Base-by-base conservation (phyloP, 2,888 invertebrate genomes). In the Meandrusa payeni region DNA sequence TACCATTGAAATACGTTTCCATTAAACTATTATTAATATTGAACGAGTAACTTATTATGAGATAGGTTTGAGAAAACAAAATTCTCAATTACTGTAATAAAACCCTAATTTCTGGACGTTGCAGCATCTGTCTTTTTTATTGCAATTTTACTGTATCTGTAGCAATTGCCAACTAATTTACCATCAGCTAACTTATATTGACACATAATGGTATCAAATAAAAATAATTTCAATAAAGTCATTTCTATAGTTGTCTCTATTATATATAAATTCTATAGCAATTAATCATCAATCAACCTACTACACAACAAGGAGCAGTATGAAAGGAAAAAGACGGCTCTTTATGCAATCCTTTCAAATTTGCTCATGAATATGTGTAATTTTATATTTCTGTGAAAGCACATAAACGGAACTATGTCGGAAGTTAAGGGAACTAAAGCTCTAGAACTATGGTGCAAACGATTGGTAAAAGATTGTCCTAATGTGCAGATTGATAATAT, bases 401-500 rank as follows among this genome's bases (percentile, higher is more conserved):
- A 29, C 59, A 56, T 51, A 50, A 38, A 41, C 45, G 27, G 22
- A 50, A 78, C 61, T 65, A 95, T 95, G 95, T 91, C 93, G 53
- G 96, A 95, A 85, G 90, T 93, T 66, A 91, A 93, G 65, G 96
- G 96, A 54, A 95, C 97, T 64, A 96, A 95, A 88, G 97, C 95
- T 51, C 81, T 98, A 69, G 97, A 97, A 83, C 80, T 94, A 60
- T 98, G 98, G 98, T 97, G 97, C 79, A 93, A 94, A 64, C 91
- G 94, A 52, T 91, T 96, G 79, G 94, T 96, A 29, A 94, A 94
- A 60, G 97, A 97, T 58, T 97, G 97, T 79, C 92, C 93, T 19
- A 94, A 96, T 64, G 97, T 98, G 52, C 93, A 93, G 72, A 93
- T 98, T 59, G 94, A 93, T 55, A 97, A 98, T 85, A 97, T 98